Evolutionary conservation across 2,113 vertebrate genomes (phyloP).

Genomic region (Gallinago media): DNA sequence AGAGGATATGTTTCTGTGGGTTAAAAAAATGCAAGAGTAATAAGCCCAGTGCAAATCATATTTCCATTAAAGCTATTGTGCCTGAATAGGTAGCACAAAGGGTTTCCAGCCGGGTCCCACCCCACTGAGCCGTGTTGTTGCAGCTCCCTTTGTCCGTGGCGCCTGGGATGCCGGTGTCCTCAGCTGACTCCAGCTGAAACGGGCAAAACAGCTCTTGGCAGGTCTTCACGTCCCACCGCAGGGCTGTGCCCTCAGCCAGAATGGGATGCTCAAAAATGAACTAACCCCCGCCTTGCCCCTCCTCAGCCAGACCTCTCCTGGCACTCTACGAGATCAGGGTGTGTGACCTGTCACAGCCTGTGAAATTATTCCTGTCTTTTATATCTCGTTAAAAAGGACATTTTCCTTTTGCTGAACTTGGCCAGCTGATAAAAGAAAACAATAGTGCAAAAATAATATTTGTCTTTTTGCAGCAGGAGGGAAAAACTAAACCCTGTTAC

Average conservation of each 20-base stretch:
- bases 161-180: background rate
- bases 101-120: background rate
- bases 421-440: background rate
- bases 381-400: background rate
- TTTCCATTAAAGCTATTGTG: background rate
- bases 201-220: slow-evolving; percentile 23
- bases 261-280: background rate
- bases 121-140: background rate
- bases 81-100: slow-evolving; percentile 43
- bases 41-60: background rate
- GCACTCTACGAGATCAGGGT: background rate
- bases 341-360: background rate
- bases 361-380: background rate
- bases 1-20: background rate
- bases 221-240: background rate
- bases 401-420: background rate
- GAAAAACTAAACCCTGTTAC: background rate
- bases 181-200: slow-evolving; percentile 32
- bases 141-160: background rate
- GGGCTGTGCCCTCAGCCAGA: background rate
- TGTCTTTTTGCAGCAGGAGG: background rate
- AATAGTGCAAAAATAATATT: background rate
- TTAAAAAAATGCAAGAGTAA: background rate
- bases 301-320: background rate
- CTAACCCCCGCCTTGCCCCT: background rate